These are phyloP conservation scores for Formica exsecta DNA, from an alignment of 1,140 invertebrate genomes.

Conservation along the genomic window DNA sequence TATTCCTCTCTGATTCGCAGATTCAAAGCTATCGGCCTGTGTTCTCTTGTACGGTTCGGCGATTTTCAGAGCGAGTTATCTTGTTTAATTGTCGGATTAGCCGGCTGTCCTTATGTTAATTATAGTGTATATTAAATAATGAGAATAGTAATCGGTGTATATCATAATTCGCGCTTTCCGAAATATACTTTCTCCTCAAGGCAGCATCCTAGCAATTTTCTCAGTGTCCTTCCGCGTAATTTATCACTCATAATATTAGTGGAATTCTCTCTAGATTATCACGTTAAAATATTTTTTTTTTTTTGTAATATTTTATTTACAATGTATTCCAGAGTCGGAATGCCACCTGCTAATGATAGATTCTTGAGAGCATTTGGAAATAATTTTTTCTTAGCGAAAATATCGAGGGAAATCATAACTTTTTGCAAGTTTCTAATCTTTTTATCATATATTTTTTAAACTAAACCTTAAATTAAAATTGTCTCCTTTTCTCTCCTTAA, in stretches of 20 bases:
- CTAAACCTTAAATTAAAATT: too few relatives aligned
- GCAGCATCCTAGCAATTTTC: neutral
- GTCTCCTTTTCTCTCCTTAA: too few relatives aligned
- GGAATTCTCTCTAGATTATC: neutral
- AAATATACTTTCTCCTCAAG: conserved; percentile 4
- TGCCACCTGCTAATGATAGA: too few relatives aligned
- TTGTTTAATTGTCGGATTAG: conserved; percentile 32
- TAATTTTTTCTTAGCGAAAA: too few relatives aligned
- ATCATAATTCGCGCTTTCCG: conserved; percentile 22
- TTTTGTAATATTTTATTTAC: too few relatives aligned
- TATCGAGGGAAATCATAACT: too few relatives aligned
- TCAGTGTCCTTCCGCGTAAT: neutral
- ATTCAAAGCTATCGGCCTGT: conserved; percentile 45
- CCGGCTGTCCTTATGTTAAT: conserved; percentile 29
- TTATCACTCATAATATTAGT: neutral
- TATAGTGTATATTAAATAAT: neutral
- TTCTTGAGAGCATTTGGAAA: too few relatives aligned
- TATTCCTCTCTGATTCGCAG: conserved; percentile 58
- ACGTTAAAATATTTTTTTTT: conserved; percentile 6
- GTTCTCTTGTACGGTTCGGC: neutral
- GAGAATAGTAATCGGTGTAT: neutral
- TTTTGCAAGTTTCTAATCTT: too few relatives aligned
- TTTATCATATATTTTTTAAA: too few relatives aligned
- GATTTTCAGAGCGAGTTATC: conserved; percentile 36
- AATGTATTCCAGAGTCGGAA: too few relatives aligned